Evolutionary conservation across 1,140 invertebrate species (phyloP).

Genomic region (Asobara japonica): DNA sequence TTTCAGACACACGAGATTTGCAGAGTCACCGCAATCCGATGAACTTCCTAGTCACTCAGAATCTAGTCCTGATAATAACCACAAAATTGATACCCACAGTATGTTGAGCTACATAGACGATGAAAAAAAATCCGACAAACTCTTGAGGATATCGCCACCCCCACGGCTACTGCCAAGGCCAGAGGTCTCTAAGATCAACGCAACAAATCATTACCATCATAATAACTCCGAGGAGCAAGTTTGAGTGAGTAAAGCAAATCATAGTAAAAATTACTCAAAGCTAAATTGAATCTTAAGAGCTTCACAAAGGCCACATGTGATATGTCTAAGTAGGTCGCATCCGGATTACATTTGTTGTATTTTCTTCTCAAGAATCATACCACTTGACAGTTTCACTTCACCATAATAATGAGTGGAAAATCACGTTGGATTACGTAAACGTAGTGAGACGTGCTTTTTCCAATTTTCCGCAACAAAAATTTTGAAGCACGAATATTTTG

Average conservation of each 20-base stretch:
- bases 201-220: constrained; percentile 40
- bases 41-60: constrained; percentile 1
- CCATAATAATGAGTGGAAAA: not conserved
- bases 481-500: no score
- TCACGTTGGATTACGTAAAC: not conserved
- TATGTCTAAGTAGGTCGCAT: not conserved
- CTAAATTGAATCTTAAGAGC: not conserved
- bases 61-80: constrained; percentile 8
- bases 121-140: constrained; percentile 23
- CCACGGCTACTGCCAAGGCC: constrained; percentile 29
- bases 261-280: not conserved
- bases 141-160: constrained; percentile 34
- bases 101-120: constrained; percentile 40
- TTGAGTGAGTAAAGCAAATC: constrained; percentile 40
- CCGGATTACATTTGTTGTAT: constrained; percentile 9
- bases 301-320: not conserved
- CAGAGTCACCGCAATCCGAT: constrained; percentile 34
- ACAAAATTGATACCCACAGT: not conserved
- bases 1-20: constrained; percentile 42
- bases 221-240: constrained; percentile 41
- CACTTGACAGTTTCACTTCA: not conserved
- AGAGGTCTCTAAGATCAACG: constrained; percentile 34
- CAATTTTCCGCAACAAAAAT: no score
- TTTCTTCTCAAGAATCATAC: not conserved
- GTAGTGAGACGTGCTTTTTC: no score